These are phyloP conservation scores for Mus spretus DNA, from an alignment of 2,797 vertebrate genomes.

Conservation along the genomic window DNA sequence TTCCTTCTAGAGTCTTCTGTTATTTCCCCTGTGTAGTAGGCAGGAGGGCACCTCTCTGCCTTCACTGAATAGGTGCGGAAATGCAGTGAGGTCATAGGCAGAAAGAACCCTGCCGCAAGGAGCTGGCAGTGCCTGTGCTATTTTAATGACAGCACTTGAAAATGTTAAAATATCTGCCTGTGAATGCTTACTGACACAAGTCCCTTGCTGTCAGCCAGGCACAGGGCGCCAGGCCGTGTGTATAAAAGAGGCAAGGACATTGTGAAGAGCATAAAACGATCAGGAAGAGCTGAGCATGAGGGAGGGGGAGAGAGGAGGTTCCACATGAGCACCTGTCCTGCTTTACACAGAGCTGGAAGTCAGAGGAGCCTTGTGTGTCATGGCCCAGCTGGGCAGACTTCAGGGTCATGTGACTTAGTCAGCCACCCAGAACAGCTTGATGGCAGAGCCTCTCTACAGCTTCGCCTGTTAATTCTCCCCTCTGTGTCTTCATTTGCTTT, in stretches of 20 bases:
- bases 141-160: not conserved
- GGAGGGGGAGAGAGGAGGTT: not conserved
- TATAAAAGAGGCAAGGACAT: not conserved
- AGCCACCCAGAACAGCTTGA: not conserved
- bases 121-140: not conserved
- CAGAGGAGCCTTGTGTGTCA: not conserved
- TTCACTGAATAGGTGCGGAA: not conserved
- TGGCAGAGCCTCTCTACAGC: not conserved
- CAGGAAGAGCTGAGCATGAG: not conserved
- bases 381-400: not conserved
- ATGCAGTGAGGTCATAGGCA: not conserved
- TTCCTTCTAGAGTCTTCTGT: not conserved
- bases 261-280: not conserved
- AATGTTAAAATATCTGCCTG: not conserved
- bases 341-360: not conserved
- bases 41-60: conserved; percentile 9
- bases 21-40: not conserved
- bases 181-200: not conserved
- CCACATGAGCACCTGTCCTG: not conserved
- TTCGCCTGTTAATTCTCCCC: not conserved
- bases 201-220: not conserved
- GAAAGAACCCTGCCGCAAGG: not conserved
- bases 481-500: not conserved
- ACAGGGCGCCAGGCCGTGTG: not conserved
- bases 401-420: not conserved